Evolutionary conservation across 1,140 invertebrate species (phyloP).

Genomic region (Sarcophaga bullata): DNA sequence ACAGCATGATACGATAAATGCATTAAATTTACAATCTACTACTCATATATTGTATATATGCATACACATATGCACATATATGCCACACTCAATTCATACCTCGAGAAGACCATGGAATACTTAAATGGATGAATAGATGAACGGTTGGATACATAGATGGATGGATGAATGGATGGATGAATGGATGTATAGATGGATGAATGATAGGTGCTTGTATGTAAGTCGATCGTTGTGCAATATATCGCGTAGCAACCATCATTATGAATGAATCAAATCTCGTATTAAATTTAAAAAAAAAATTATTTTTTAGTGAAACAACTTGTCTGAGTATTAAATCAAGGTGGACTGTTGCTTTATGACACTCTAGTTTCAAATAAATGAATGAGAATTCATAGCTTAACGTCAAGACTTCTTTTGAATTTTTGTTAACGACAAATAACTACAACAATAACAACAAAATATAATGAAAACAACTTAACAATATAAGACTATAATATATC

Average conservation of each 20-base stretch:
- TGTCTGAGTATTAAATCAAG: constrained; percentile 47
- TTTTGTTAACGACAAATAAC: neutral
- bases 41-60: too few species aligned
- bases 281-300: constrained; percentile 30
- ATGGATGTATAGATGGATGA: constrained; percentile 16
- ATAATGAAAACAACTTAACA: neutral
- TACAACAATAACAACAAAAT: neutral
- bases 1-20: constrained; percentile 37
- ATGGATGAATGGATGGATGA: neutral
- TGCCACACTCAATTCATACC: too few species aligned
- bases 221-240: neutral
- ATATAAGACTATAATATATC: neutral
- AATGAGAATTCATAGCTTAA: constrained; percentile 56
- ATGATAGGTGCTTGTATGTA: too few species aligned
- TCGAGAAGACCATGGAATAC: too few species aligned
- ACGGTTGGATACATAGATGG: too few species aligned
- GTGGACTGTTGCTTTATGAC: constrained; percentile 46
- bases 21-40: neutral
- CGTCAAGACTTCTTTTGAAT: neutral
- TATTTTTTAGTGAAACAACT: neutral
- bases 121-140: too few species aligned
- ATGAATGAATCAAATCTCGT: neutral
- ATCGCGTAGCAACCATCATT: too few species aligned
- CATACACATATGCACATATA: neutral
- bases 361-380: constrained; percentile 46